These are phyloP conservation scores for Scaptomyza pallida DNA, from an alignment of 1,140 invertebrate genomes.

Conservation along the genomic window DNA sequence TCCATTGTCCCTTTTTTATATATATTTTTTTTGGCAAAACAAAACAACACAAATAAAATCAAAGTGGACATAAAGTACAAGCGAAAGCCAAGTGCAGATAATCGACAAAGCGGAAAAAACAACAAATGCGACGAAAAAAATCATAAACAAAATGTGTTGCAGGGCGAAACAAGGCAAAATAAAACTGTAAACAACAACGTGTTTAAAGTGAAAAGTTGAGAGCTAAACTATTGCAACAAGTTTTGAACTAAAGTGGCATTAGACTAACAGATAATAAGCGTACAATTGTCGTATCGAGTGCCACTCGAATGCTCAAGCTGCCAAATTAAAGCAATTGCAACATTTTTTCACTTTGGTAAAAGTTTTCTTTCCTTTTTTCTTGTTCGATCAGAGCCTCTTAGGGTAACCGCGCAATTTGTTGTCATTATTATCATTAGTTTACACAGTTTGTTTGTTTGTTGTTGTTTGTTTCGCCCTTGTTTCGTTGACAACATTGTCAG, in stretches of 20 bases:
- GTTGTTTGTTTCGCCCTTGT: conserved; percentile 35
- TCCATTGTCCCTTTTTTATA: neutral
- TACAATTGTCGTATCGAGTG: neutral
- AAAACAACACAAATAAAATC: conserved; percentile 10
- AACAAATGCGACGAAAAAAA: neutral
- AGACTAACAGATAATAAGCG: neutral
- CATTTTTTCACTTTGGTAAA: conserved; percentile 7
- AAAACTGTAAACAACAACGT: neutral
- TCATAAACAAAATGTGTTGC: conserved; percentile 7
- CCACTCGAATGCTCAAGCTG: too few relatives aligned
- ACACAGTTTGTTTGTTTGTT: conserved; percentile 62
- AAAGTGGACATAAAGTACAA: neutral
- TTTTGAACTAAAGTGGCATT: neutral
- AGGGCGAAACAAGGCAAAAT: too few relatives aligned
- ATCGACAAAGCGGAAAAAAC: conserved; percentile 3
- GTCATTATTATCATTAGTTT: conserved; percentile 55
- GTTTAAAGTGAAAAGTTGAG: neutral
- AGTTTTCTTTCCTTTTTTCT: conserved; percentile 6
- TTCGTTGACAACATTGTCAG: conserved; percentile 70
- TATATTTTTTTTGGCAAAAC: too few relatives aligned
- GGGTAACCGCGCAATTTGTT: conserved; percentile 52
- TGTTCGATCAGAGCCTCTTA: neutral
- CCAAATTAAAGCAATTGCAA: conserved; percentile 4
- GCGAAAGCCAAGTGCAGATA: conserved; percentile 17
- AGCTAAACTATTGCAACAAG: neutral